Conservation (phyloP, 2,113 vertebrate species). For the Anguilla rostrata region DNA sequence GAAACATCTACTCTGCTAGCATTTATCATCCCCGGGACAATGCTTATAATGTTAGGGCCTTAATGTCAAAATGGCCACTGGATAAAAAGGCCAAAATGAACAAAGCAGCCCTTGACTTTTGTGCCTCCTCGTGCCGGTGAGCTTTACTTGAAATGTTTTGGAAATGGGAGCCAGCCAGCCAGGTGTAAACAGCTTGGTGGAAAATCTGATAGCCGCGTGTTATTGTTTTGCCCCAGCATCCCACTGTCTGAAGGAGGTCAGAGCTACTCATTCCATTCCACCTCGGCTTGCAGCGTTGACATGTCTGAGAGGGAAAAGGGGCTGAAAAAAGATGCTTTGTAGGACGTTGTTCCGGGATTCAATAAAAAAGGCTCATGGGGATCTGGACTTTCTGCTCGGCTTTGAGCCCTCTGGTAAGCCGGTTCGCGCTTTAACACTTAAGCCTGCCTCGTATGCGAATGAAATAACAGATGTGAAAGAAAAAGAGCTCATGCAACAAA, state of each 20-base stretch:
- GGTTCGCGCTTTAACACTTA: conserved; percentile 33
- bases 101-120: neutral
- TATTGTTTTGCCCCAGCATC: conserved; percentile 28
- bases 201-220: conserved; percentile 22
- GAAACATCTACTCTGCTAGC: neutral
- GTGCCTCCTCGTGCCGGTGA: neutral
- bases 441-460: conserved; percentile 12
- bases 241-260: conserved; percentile 38
- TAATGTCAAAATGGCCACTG: neutral
- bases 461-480: conserved; percentile 22
- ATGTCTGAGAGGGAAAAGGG: conserved; percentile 16
- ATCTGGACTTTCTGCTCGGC: conserved; percentile 34
- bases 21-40: neutral
- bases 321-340: conserved; percentile 20
- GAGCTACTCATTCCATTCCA: conserved; percentile 12
- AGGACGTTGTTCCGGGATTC: conserved; percentile 36
- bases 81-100: neutral
- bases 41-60: neutral
- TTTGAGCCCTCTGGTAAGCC: conserved; percentile 7
- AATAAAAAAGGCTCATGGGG: conserved; percentile 26
- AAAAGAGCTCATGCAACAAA: conserved; percentile 48
- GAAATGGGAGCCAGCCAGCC: conserved; percentile 34
- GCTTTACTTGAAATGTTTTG: neutral
- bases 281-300: neutral
- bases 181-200: conserved; percentile 13